Base-by-base conservation (phyloP, 2,797 vertebrate genomes). In the Amazona finschi region DNA sequence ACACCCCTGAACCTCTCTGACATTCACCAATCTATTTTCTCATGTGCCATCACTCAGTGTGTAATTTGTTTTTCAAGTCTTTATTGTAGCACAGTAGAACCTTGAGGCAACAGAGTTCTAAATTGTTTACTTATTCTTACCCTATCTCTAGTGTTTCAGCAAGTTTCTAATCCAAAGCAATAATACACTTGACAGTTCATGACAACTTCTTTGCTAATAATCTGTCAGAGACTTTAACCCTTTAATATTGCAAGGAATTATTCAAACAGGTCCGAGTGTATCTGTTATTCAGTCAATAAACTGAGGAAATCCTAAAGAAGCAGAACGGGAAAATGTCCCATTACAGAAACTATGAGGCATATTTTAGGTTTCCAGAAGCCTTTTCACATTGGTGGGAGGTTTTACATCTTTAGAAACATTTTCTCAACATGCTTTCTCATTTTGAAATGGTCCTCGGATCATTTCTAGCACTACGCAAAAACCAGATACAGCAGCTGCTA, bases 111-210 rank as follows among this genome's bases (percentile, higher is more conserved):
- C 41, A 25, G 52, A 65, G 15, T 3, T 87, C 41, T 83, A 61
- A 93, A 95, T 53, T 92, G 74, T 82, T 90, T 90, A 84, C 66
- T 90, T 84, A 89, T 72, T 73, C 36, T 70, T 85, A 71, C 27
- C 10, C 61, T 69, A 52, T 46, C 72, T 90, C 66, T 82, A 66
- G 33, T 43, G 52, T 70, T 71, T 92, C 95, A 94, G 91, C 90
- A 41, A 64, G 21, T 77, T 93, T 73, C 44, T 71, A 87, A 94
- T 89, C 77, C 84, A 87, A 90, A 95, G 61, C 52, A 87, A 82
- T 94, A 85, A 85, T 93, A 93, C 92, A 89, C 49, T 80, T 92
- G 87, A 76, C 80, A 85, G 73, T 93, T 82, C 57, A 39, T 15
- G 71, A 49, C 75, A 83, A 58, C 6, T 91, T 55, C 24, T 76